Evolutionary conservation across 1,140 invertebrate genomes (phyloP), one percentile per base, ranked within the genome.

Genomic region (Bombus ignitus): DNA sequence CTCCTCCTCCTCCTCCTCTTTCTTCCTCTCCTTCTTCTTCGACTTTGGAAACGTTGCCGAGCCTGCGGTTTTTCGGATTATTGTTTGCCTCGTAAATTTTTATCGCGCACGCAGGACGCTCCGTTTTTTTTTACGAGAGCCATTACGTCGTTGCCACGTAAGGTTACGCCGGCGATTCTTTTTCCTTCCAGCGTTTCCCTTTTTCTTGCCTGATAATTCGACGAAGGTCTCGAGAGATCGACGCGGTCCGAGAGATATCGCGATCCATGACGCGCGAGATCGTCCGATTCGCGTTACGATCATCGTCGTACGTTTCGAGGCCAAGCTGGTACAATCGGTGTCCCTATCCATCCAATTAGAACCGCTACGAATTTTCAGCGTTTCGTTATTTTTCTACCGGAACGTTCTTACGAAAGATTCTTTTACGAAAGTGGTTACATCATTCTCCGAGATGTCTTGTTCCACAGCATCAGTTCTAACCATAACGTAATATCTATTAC

Each of bases 71-170:
- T 32, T 39, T 68, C 70, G 77, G 47, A 57, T 86, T 86, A 89
- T 89, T 76, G 80, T 88, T 88, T 86, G 87, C n/a, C 87, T 88
- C 87, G 87, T 89, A 86, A 89, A 88, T 89, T 86, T 88, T 89
- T 89, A 88, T 89, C 62, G 88, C 79, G 88, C 88, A 82, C 89
- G 89, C 85, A 87, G 85, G 85, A 73, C 78, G 74, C 53, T 76
- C 84, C 76, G 78, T 80, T 87, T 87, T 85, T 87, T 89, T 90
- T 90, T 89, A 90, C 88, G 88, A 89, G 74, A 44, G 88, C 78
- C 89, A 85, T 90, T 90, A 90, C 85, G 85, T 76, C 85, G 88
- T 87, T 85, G 79, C 89, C 78, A 72, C 88, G 89, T 90, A 89
- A 90, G 89, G 79, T 77, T 72, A 88, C 88, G 85, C 85, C 74